A percentile compares a stretch with the other conserved stretches of the same genome.
Conservation (phyloP, 1,140 invertebrate genomes). For the Archegozetes longisetosus region DNA sequence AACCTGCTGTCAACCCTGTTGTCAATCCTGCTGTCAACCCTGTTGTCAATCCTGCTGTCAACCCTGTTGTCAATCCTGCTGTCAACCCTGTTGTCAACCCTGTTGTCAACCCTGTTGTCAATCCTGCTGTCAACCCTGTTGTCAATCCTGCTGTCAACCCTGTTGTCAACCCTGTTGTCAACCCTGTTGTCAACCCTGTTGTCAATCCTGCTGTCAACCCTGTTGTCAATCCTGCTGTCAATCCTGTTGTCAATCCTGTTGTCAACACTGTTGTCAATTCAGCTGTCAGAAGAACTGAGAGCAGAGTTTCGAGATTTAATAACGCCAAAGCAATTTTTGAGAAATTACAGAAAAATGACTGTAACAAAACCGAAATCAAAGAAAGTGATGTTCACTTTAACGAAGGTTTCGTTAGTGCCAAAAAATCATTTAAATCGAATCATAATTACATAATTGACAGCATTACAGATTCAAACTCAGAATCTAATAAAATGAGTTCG, state of each 20-base stretch:
- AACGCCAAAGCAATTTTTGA: conserved; percentile 81
- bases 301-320: conserved; percentile 74
- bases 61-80: background rate
- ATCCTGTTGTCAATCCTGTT: too few species aligned
- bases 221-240: background rate
- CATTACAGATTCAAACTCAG: background rate
- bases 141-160: background rate
- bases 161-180: background rate
- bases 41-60: background rate
- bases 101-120: background rate
- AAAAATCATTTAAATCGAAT: background rate
- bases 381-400: background rate
- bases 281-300: conserved; percentile 46
- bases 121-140: background rate
- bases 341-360: conserved; percentile 45
- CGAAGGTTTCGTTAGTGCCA: background rate
- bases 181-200: background rate
- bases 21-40: background rate
- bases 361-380: background rate
- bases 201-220: background rate
- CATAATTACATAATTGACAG: background rate
- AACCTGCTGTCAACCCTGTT: too few species aligned
- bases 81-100: background rate
- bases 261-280: background rate
- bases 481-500: background rate